These are phyloP conservation scores for Saturnia pavonia DNA, from an alignment of 2,888 invertebrate species.

Conservation along the genomic window DNA sequence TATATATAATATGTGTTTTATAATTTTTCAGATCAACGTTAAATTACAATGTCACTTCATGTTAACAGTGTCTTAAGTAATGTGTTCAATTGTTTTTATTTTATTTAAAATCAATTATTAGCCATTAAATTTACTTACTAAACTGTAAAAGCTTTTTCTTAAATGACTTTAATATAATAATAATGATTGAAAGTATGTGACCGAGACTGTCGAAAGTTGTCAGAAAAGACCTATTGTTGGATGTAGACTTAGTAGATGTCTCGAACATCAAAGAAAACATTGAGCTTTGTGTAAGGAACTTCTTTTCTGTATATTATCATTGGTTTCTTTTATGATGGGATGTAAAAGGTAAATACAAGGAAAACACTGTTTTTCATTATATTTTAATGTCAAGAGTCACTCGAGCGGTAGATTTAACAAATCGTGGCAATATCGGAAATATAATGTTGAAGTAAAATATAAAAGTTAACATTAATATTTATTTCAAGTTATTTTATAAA, in stretches of 20 bases:
- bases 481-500: no score
- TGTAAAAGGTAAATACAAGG: conserved; percentile 33
- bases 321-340: conserved; percentile 48
- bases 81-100: no score
- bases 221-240: conserved; percentile 53
- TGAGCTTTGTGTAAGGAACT: conserved; percentile 47
- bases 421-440: conserved; percentile 15
- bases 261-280: conserved; percentile 49
- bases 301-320: conserved; percentile 47
- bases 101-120: background rate
- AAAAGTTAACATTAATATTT: background rate
- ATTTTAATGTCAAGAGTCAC: conserved; percentile 29
- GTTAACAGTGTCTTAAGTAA: no score
- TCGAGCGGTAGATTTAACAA: conserved; percentile 22
- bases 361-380: conserved; percentile 26
- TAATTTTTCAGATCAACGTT: no score
- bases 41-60: no score
- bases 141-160: background rate
- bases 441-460: background rate
- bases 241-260: conserved; percentile 50
- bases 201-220: conserved; percentile 47
- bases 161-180: conserved; percentile 15
- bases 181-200: conserved; percentile 48
- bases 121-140: background rate
- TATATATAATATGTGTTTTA: no score